Percentiles rank a stretch among this genome's conserved stretches.
Evolutionary conservation across 2,113 vertebrate genomes (phyloP).

Genomic region (Felis catus): DNA sequence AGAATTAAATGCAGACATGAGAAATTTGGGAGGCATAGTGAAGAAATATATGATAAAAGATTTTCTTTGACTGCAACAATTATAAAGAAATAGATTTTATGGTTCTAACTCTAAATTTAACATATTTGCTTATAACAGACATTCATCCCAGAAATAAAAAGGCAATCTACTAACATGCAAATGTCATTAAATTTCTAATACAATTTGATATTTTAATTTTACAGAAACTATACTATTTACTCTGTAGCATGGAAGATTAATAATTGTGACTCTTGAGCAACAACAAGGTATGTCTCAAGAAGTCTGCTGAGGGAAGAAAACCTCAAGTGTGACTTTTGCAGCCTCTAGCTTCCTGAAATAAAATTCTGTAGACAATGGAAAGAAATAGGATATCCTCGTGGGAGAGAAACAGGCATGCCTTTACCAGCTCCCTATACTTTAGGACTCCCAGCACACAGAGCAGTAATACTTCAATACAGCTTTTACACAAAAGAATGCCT

Average conservation of each 20-base stretch:
- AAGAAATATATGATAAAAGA: neutral
- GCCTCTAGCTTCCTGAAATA: neutral
- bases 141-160: conserved; percentile 19
- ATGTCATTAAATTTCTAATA: neutral
- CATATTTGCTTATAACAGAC: neutral
- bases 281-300: neutral
- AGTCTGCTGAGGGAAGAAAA: conserved; percentile 5
- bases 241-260: conserved; percentile 6
- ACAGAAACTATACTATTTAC: neutral
- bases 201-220: neutral
- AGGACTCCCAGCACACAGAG: neutral
- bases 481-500: neutral
- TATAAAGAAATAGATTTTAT: conserved; percentile 25
- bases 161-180: neutral
- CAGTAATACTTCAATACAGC: neutral
- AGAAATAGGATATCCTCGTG: neutral
- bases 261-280: neutral
- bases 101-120: conserved; percentile 19
- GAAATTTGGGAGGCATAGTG: neutral
- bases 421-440: neutral
- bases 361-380: neutral
- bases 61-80: conserved; percentile 41
- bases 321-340: neutral
- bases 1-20: conserved; percentile 22
- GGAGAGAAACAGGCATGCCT: neutral